Evolutionary conservation across 2,797 vertebrate genomes (phyloP).

Genomic region (Poecile montanus): DNA sequence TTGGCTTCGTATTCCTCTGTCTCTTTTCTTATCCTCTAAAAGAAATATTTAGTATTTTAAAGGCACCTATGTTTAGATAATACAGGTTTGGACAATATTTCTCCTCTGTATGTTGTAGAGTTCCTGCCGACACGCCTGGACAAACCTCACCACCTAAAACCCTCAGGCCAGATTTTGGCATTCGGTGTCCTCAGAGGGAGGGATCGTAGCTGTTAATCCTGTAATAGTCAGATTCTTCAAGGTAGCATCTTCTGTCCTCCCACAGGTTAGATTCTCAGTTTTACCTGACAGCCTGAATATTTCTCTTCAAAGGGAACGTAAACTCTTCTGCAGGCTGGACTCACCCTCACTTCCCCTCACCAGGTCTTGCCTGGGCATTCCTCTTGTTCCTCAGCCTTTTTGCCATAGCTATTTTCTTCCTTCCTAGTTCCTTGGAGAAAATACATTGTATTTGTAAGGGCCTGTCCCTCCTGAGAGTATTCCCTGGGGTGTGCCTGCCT

Average conservation of each 20-base stretch:
- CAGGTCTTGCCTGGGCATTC: neutral
- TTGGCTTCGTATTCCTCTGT: neutral
- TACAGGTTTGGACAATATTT: slow-evolving; percentile 55
- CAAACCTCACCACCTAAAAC: slow-evolving; percentile 43
- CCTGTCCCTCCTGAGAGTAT: neutral
- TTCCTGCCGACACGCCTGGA: slow-evolving; percentile 27
- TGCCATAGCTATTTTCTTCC: neutral
- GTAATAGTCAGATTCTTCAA: slow-evolving; percentile 61
- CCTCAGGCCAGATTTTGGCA: slow-evolving; percentile 33
- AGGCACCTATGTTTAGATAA: slow-evolving; percentile 14
- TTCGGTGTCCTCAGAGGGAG: slow-evolving; percentile 28
- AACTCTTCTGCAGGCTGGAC: neutral
- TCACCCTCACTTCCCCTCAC: neutral
- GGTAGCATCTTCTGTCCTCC: slow-evolving; percentile 56
- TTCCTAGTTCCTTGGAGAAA: neutral
- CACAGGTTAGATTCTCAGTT: slow-evolving; percentile 3
- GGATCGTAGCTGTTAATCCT: slow-evolving; percentile 51
- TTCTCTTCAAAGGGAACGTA: slow-evolving; percentile 15
- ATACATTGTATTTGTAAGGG: neutral
- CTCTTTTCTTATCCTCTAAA: neutral
- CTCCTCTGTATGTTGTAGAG: neutral
- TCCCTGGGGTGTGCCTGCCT: neutral
- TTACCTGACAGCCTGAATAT: slow-evolving; percentile 16
- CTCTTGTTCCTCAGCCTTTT: neutral
- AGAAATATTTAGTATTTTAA: slow-evolving; percentile 5